A percentile compares a stretch with the other conserved stretches of the same genome.
Evolutionary conservation across 1,140 invertebrate species (phyloP).

Genomic region (Triops cancriformis): DNA sequence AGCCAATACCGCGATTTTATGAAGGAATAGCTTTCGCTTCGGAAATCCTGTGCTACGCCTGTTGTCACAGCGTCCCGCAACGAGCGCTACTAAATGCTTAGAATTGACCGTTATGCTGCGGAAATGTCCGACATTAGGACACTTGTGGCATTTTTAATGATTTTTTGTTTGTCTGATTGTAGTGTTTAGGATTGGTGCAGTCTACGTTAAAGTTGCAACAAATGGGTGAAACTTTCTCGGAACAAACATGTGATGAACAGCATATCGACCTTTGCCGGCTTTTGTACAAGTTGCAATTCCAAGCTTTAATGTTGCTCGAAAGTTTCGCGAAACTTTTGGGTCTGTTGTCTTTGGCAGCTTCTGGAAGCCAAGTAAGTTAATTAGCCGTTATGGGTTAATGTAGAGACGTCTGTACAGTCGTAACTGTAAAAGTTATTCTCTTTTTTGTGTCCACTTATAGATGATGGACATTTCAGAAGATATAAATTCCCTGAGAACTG

Average conservation of each 20-base stretch:
- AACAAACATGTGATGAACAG: slow-evolving; percentile 49
- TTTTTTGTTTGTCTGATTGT: slow-evolving; percentile 33
- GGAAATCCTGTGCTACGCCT: no score
- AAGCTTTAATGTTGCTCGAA: slow-evolving; percentile 80
- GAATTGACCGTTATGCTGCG: not conserved
- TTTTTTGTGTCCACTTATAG: no score
- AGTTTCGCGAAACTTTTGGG: slow-evolving; percentile 81
- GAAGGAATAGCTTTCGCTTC: no score
- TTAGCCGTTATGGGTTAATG: slow-evolving; percentile 27
- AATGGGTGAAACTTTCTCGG: slow-evolving; percentile 50
- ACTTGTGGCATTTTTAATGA: no score
- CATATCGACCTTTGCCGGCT: slow-evolving; percentile 62
- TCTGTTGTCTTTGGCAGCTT: slow-evolving; percentile 49
- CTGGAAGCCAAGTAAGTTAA: slow-evolving; percentile 29
- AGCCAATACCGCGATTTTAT: no score
- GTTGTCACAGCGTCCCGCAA: no score
- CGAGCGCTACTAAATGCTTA: no score
- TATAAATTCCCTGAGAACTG: slow-evolving; percentile 36
- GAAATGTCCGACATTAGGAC: not conserved
- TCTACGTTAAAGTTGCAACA: slow-evolving; percentile 62
- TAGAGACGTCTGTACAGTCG: not conserved
- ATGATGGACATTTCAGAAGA: slow-evolving; percentile 39
- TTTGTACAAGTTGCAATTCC: slow-evolving; percentile 88
- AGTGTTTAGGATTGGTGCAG: slow-evolving; percentile 66
- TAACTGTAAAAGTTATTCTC: no score